Evolutionary conservation across 2,888 invertebrate genomes (phyloP).

Genomic region (Dolichomitus sp.): DNA sequence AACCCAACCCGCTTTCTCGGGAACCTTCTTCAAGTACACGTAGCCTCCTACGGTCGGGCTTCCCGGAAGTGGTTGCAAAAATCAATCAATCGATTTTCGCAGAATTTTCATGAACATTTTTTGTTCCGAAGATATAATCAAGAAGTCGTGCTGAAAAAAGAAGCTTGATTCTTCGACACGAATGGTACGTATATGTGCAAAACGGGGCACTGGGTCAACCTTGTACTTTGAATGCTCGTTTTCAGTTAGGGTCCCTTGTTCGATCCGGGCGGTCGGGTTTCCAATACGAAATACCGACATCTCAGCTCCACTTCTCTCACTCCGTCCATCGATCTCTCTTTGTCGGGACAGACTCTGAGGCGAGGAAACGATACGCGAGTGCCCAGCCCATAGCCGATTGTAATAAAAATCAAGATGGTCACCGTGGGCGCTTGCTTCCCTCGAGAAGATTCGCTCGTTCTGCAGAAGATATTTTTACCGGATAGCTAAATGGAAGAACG

Average conservation of each 20-base stretch:
- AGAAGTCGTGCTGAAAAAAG: slow-evolving; percentile 6
- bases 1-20: slow-evolving; percentile 49
- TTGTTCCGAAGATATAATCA: slow-evolving; percentile 22
- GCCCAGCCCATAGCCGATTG: slow-evolving; percentile 58
- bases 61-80: slow-evolving; percentile 49
- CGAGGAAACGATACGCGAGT: slow-evolving; percentile 65
- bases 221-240: slow-evolving; percentile 14
- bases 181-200: slow-evolving; percentile 13
- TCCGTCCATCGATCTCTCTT: slow-evolving; percentile 37
- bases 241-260: slow-evolving; percentile 42
- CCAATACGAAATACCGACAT: slow-evolving; percentile 38
- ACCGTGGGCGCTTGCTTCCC: slow-evolving; percentile 58
- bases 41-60: slow-evolving; percentile 41
- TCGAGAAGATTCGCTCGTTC: slow-evolving; percentile 45
- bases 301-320: slow-evolving; percentile 37
- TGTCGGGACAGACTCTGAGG: slow-evolving; percentile 51
- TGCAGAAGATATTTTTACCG: slow-evolving; percentile 65
- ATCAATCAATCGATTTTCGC: slow-evolving; percentile 34
- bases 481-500: slow-evolving; percentile 85
- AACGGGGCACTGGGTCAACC: slow-evolving; percentile 55
- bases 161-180: not conserved
- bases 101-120: slow-evolving; percentile 16
- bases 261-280: slow-evolving; percentile 40
- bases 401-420: slow-evolving; percentile 61
- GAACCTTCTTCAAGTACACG: slow-evolving; percentile 36